Conservation (phyloP, 2,113 vertebrate genomes). For the Cynoglossus semilaevis region DNA sequence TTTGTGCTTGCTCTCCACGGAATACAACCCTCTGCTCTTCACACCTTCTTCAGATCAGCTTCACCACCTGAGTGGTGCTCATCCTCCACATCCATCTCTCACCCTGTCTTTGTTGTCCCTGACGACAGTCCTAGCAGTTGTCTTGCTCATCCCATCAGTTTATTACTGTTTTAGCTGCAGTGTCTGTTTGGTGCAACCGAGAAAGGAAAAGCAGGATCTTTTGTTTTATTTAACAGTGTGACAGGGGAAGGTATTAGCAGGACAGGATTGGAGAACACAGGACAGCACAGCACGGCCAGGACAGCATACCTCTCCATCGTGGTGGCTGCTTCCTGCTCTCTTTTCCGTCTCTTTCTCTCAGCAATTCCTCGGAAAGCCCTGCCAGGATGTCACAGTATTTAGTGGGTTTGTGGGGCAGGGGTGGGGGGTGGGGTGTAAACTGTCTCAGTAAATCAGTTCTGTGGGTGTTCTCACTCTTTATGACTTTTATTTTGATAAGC, state of each 20-base stretch:
- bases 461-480: neutral
- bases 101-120: neutral
- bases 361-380: conserved; percentile 96
- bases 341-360: conserved; percentile 94
- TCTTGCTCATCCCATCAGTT: too few species aligned
- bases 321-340: conserved; percentile 88
- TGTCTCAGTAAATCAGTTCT: conserved; percentile 10
- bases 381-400: conserved; percentile 81
- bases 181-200: too few species aligned
- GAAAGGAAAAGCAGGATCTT: too few species aligned
- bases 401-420: conserved; percentile 13
- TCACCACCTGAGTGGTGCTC: too few species aligned
- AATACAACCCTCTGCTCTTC: neutral
- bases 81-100: neutral
- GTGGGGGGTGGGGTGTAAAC: neutral
- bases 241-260: conserved; percentile 6
- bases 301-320: conserved; percentile 92
- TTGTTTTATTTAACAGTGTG: neutral
- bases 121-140: too few species aligned
- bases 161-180: too few species aligned
- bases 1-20: neutral
- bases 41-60: neutral
- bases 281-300: conserved; percentile 68
- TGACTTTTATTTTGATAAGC: too few species aligned
- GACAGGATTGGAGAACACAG: conserved; percentile 38